phyloP scores from a whole-genome alignment of 2,113 vertebrate genomes.

The Corythornis madagascariensis region DNA sequence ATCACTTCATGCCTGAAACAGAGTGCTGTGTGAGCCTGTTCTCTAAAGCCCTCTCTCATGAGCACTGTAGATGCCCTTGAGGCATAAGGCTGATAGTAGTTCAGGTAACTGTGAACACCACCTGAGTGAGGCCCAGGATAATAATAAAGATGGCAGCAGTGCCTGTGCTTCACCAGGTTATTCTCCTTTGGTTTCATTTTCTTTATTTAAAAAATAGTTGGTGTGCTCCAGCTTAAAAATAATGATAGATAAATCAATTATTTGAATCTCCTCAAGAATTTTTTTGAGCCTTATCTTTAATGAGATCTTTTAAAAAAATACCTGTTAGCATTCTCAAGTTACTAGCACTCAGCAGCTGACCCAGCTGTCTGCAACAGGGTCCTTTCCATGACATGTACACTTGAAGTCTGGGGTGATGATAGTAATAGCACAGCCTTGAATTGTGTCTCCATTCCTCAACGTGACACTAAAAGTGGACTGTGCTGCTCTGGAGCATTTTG shows the following conservation, averaged over 20 bases:
- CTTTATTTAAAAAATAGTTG: background rate
- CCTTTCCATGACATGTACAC: slow-evolving; percentile 11
- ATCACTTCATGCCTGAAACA: slow-evolving; percentile 42
- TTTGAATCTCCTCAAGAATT: background rate
- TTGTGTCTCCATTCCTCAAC: slow-evolving; percentile 42
- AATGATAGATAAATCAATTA: background rate
- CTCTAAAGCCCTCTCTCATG: slow-evolving; percentile 39
- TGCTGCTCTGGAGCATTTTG: slow-evolving; percentile 42
- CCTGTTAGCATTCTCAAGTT: background rate
- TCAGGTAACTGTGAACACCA: slow-evolving; percentile 28
- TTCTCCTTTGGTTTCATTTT: background rate
- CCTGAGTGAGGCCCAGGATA: slow-evolving; percentile 11
- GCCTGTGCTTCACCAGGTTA: background rate
- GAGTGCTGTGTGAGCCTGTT: slow-evolving; percentile 25
- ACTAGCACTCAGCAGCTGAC: slow-evolving; percentile 5
- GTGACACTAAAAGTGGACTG: slow-evolving; percentile 58
- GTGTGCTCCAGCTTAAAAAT: background rate
- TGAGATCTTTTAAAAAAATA: background rate
- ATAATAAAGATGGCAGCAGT: slow-evolving; percentile 20
- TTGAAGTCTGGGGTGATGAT: slow-evolving; percentile 26
- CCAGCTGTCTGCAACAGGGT: slow-evolving; percentile 2
- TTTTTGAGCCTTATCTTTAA: background rate
- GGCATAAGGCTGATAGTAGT: slow-evolving; percentile 28
- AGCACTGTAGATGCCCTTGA: slow-evolving; percentile 40
- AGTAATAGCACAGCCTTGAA: slow-evolving; percentile 59